Evolutionary conservation across 1,140 invertebrate species (phyloP).

Genomic region (Musca domestica): DNA sequence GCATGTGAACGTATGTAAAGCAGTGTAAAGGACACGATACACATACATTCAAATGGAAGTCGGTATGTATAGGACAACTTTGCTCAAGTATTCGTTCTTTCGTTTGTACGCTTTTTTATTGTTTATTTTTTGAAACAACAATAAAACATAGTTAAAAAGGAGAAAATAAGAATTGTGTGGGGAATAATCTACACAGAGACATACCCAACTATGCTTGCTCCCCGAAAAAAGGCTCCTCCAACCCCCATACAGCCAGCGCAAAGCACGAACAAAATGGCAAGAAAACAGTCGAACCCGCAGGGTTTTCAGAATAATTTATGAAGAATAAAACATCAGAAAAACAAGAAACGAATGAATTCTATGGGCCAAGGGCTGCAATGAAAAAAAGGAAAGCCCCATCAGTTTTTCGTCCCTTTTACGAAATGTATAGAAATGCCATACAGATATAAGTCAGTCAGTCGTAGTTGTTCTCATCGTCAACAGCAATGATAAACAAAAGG

Average conservation of each 20-base stretch:
- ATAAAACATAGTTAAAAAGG: constrained; percentile 7
- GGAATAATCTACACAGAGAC: neutral
- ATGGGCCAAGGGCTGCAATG: neutral
- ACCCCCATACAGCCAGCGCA: neutral
- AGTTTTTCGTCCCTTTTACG: neutral
- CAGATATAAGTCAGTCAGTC: constrained; percentile 8
- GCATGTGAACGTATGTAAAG: neutral
- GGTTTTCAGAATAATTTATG: constrained; percentile 14
- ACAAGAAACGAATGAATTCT: neutral
- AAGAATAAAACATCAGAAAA: constrained; percentile 1
- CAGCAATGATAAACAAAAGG: too few relatives aligned
- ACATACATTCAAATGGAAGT: too few relatives aligned
- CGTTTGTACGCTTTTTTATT: constrained; percentile 4
- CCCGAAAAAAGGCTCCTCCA: neutral
- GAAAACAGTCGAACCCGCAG: constrained; percentile 7
- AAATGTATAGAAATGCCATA: neutral
- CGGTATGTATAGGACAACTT: too few relatives aligned
- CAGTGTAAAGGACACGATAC: too few relatives aligned
- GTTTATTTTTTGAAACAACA: constrained; percentile 14
- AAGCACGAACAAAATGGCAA: neutral
- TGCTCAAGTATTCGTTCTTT: neutral
- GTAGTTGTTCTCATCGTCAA: too few relatives aligned
- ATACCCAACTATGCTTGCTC: neutral
- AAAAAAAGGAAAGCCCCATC: neutral
- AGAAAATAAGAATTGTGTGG: neutral